Evolutionary conservation across 2,888 invertebrate species (phyloP).

Genomic region (Colostygia pectinataria): DNA sequence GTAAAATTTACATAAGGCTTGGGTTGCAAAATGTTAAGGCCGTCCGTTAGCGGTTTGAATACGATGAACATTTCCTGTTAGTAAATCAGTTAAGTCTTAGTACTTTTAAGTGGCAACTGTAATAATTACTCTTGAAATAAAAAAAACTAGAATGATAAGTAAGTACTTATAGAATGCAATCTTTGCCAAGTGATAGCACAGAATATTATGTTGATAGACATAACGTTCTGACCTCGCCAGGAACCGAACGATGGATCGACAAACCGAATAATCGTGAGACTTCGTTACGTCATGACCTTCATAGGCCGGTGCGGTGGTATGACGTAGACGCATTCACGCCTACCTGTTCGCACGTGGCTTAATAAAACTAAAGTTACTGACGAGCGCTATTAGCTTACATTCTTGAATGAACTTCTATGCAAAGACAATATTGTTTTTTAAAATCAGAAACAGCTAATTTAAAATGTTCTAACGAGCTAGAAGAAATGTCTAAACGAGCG

Average conservation of each 20-base stretch:
- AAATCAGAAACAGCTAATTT: background rate
- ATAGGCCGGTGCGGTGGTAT: conserved; percentile 57
- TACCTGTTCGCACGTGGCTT: conserved; percentile 67
- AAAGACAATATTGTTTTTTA: background rate
- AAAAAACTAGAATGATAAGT: conserved; percentile 56
- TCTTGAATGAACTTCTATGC: conserved; percentile 31
- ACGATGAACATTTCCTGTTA: conserved; percentile 46
- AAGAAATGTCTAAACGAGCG: background rate
- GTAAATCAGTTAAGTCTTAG: conserved; percentile 48
- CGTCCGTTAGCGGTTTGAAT: conserved; percentile 38
- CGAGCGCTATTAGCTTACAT: conserved; percentile 42
- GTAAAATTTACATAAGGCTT: conserved; percentile 40
- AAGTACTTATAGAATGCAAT: conserved; percentile 54
- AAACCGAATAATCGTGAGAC: conserved; percentile 69
- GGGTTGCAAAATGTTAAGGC: conserved; percentile 45
- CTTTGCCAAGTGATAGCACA: too few species aligned
- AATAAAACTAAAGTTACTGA: conserved; percentile 52
- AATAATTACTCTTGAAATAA: conserved; percentile 47
- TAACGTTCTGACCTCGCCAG: conserved; percentile 66
- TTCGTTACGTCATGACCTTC: conserved; percentile 77
- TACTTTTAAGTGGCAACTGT: conserved; percentile 42
- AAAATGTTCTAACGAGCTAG: background rate
- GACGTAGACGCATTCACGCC: conserved; percentile 70
- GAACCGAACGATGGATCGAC: conserved; percentile 68
- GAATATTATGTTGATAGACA: too few species aligned